phyloP scores from a whole-genome alignment of 2,113 vertebrate species.

The Gobiocypris rarus region DNA sequence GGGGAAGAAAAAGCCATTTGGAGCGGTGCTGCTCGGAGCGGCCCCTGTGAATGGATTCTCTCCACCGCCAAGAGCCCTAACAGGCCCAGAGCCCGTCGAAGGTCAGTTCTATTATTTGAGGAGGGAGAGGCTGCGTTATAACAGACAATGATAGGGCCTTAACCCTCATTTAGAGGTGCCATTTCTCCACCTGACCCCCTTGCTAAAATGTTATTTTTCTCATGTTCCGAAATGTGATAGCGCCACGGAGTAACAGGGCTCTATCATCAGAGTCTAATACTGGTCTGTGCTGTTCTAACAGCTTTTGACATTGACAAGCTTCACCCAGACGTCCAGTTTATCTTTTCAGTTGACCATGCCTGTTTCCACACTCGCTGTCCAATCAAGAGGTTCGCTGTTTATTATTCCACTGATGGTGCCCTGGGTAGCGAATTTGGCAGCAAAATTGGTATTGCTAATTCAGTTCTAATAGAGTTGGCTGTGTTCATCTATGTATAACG shows the following conservation, averaged over 20 bases:
- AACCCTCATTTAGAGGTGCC: conserved; percentile 82
- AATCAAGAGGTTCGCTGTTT: conserved; percentile 75
- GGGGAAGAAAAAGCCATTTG: conserved; percentile 85
- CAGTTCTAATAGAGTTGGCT: background rate
- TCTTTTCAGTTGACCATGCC: conserved; percentile 51
- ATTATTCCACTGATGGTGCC: conserved; percentile 28
- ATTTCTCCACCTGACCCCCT: conserved; percentile 83
- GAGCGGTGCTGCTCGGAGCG: conserved; percentile 71
- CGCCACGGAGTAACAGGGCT: conserved; percentile 76
- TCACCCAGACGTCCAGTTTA: conserved; percentile 68
- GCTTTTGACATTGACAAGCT: conserved; percentile 57
- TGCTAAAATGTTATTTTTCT: conserved; percentile 80
- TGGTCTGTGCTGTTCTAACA: conserved; percentile 69
- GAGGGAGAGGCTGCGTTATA: conserved; percentile 77
- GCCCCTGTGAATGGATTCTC: conserved; percentile 74
- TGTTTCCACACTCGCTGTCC: conserved; percentile 68
- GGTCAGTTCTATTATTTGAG: conserved; percentile 85
- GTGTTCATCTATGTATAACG: background rate
- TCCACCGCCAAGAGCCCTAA: conserved; percentile 79
- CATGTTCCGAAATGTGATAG: conserved; percentile 82
- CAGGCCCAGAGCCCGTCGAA: conserved; percentile 79
- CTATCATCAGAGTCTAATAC: conserved; percentile 76
- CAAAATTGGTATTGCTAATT: background rate
- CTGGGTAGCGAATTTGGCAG: background rate
- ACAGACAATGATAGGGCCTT: conserved; percentile 85